Evolutionary conservation across 2,888 invertebrate species (phyloP).

Genomic region (Leptopilina myrica): DNA sequence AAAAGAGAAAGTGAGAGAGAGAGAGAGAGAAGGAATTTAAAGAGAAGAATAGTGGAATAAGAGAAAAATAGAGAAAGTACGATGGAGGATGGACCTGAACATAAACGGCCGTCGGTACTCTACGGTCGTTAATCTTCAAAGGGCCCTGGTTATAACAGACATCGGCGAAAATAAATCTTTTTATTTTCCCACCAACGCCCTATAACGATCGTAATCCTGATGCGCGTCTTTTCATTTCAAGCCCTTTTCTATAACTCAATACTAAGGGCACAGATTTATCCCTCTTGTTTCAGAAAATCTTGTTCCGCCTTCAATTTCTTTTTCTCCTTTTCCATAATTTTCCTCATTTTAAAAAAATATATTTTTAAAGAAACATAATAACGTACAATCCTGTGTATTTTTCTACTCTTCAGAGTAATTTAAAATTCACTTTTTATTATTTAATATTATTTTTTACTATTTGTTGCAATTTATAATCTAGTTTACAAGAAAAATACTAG

Average conservation of each 20-base stretch:
- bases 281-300: background rate
- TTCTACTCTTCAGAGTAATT: too few relatives aligned
- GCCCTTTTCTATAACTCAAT: constrained; percentile 20
- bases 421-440: too few relatives aligned
- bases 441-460: too few relatives aligned
- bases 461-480: too few relatives aligned
- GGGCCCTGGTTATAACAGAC: constrained; percentile 50
- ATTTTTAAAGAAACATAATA: too few relatives aligned
- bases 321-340: background rate
- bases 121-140: constrained; percentile 63
- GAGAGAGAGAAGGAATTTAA: background rate
- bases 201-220: constrained; percentile 24
- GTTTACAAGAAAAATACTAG: too few relatives aligned
- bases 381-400: too few relatives aligned
- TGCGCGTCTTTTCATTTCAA: constrained; percentile 16
- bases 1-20: constrained; percentile 12
- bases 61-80: constrained; percentile 43
- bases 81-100: constrained; percentile 44
- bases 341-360: background rate
- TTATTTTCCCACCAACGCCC: constrained; percentile 47
- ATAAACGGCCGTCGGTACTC: constrained; percentile 47
- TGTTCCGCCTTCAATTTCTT: background rate
- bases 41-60: constrained; percentile 36
- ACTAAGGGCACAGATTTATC: constrained; percentile 4
- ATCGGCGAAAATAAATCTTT: constrained; percentile 59